A percentile compares a stretch with the other conserved stretches of the same genome.
phyloP scores from a whole-genome alignment of 2,888 invertebrate genomes.

The Coleophora flavipennella region DNA sequence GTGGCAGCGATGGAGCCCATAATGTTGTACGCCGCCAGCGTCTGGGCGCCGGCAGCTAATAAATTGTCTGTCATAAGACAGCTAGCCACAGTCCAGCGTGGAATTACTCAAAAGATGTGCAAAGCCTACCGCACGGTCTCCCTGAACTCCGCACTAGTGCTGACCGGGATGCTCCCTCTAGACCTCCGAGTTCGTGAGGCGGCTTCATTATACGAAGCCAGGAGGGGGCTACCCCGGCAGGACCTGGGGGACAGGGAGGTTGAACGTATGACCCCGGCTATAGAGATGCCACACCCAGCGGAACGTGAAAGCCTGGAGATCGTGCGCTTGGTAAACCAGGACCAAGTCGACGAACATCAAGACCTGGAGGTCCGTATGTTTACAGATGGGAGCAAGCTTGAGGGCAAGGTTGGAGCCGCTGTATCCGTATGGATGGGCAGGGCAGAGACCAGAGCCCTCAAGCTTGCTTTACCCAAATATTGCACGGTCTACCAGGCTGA shows the following conservation, averaged over 20 bases:
- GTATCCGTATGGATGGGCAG: background rate
- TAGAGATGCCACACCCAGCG: background rate
- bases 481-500: background rate
- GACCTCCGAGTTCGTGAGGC: conserved; percentile 15
- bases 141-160: conserved; percentile 9
- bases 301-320: background rate
- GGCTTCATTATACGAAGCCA: conserved; percentile 3
- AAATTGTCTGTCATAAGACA: background rate
- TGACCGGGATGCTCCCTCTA: conserved; percentile 15
- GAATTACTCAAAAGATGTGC: background rate
- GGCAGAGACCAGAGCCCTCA: background rate
- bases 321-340: background rate
- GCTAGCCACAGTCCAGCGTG: conserved; percentile 6
- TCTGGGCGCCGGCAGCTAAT: background rate
- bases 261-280: background rate
- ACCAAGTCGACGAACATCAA: background rate
- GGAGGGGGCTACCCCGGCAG: background rate
- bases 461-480: background rate
- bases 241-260: no score
- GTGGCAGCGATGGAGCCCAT: background rate
- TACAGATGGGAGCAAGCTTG: background rate
- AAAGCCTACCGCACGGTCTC: conserved; percentile 13
- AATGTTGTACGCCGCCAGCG: background rate
- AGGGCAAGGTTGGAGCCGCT: background rate
- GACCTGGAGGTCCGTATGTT: background rate